Evolutionary conservation across 2,797 vertebrate genomes (phyloP), one percentile per base, ranked within the genome.

Genomic region (Lateolabrax maculatus): DNA sequence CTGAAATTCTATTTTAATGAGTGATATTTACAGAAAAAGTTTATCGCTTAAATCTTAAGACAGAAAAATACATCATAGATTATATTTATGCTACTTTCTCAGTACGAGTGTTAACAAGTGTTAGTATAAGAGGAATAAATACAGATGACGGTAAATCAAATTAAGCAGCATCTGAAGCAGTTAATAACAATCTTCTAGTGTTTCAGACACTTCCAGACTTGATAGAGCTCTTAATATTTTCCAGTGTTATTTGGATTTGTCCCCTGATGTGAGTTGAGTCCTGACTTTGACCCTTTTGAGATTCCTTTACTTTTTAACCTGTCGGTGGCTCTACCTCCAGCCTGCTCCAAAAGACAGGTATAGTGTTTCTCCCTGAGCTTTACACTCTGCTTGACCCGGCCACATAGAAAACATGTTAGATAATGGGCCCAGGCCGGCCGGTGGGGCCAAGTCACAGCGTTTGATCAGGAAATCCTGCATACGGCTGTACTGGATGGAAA

Each of bases 351-450:
- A 84, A 79, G 90, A 94, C 90, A 91, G 95, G 96, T 94, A 96
- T 98, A 97, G 95, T 95, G 95, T 98, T 98, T 97, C 97, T 97
- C 94, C 94, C 91, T 90, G 94, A 95, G 96, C 96, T 95, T 95
- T 96, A 97, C 96, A 97, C 97, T 97, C 95, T 91, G 95, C 94
- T 94, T 97, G 97, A 98, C 97, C 97, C 94, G 93, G 64, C 91
- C 95, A 84, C 96, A 96, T 96, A 96, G 96, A 97, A 96, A 97
- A 96, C 95, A 96, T 96, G 95, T 97, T 98, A 97, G 96, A 96
- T 97, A 97, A 97, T 96, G 95, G 95, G 91, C 65, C 75, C 9
- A 29, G 75, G 88, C 78, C 89, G 88, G 95, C 93, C 87, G 81
- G 87, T 94, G 92, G 95, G 95, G 94, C 95, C 96, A 94, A 94